Percentiles rank a stretch among this genome's conserved stretches.
phyloP scores from a whole-genome alignment of 2,113 vertebrate species.

The Orthonyx spaldingii region DNA sequence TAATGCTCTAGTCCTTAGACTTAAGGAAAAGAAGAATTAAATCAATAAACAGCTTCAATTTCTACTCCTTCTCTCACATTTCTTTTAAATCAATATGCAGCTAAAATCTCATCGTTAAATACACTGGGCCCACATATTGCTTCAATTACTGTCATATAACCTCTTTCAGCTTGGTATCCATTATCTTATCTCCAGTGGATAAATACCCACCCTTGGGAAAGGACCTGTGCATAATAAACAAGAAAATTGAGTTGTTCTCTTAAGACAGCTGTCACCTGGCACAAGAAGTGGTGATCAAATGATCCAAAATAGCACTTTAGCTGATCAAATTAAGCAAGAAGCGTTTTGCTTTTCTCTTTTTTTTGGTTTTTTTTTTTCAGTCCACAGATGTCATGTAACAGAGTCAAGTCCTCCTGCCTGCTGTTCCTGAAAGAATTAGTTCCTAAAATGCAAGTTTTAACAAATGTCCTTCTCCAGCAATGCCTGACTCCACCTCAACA shows the following conservation, averaged over 20 bases:
- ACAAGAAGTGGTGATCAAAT: background rate
- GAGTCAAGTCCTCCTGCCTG: background rate
- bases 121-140: background rate
- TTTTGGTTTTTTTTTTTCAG: too few relatives aligned
- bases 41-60: slow-evolving; percentile 2
- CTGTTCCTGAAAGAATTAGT: background rate
- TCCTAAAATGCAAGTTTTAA: background rate
- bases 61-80: background rate
- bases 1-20: background rate
- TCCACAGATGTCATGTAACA: background rate
- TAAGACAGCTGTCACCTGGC: slow-evolving; percentile 39
- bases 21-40: background rate
- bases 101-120: background rate
- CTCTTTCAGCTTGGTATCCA: background rate
- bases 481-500: background rate
- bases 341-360: background rate
- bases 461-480: background rate
- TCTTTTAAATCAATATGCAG: slow-evolving; percentile 3
- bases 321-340: background rate
- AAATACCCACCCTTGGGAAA: slow-evolving; percentile 10
- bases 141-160: slow-evolving; percentile 30
- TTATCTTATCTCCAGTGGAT: slow-evolving; percentile 22
- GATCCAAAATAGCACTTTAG: background rate
- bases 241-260: slow-evolving; percentile 22
- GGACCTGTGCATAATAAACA: slow-evolving; percentile 7